A percentile compares a stretch with the other conserved stretches of the same genome.
phyloP scores from a whole-genome alignment of 2,797 vertebrate species.

The Merluccius polli region DNA sequence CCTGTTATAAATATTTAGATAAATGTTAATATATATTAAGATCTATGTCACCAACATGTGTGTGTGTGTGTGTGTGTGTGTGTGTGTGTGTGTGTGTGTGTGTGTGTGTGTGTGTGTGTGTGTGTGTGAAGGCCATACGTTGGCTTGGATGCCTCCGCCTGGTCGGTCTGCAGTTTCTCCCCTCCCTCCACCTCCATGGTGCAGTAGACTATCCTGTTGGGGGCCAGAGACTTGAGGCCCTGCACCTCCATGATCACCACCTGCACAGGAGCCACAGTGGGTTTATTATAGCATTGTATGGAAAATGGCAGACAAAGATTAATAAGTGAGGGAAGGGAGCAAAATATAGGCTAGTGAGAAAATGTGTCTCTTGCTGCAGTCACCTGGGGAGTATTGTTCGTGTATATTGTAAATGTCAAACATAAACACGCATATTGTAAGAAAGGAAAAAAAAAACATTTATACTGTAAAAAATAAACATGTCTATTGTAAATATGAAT shows the following conservation, averaged over 20 bases:
- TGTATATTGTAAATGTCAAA: not conserved
- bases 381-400: not conserved
- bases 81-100: not conserved
- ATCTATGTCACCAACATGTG: not conserved
- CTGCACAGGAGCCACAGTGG: constrained; percentile 54
- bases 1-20: not conserved
- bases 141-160: constrained; percentile 97
- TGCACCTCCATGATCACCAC: constrained; percentile 99
- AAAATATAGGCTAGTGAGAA: not conserved
- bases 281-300: not conserved
- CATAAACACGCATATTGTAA: not conserved
- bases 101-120: constrained; percentile 2
- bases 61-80: not conserved
- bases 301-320: no score
- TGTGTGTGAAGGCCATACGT: constrained; percentile 78
- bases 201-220: constrained; percentile 98
- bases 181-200: constrained; percentile 99
- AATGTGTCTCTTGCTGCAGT: no score
- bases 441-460: no score
- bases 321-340: not conserved
- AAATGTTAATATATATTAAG: not conserved
- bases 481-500: not conserved
- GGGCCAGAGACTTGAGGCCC: constrained; percentile 94
- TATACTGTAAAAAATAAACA: not conserved
- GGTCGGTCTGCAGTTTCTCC: constrained; percentile 97